Evolutionary conservation across 2,797 vertebrate species (phyloP).

Genomic region (Sarcophilus harrisii): DNA sequence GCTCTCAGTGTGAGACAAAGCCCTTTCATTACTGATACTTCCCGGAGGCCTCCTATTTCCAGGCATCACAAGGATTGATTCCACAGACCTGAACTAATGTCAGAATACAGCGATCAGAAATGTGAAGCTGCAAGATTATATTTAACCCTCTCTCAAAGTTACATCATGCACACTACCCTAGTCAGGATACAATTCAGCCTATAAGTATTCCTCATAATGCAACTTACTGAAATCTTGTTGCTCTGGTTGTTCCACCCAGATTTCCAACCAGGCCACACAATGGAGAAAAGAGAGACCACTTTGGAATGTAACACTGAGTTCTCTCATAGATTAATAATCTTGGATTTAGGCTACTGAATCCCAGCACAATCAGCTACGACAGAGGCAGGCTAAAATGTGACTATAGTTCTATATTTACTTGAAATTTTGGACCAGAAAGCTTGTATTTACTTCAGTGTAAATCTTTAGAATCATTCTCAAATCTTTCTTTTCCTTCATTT

Average conservation of each 20-base stretch:
- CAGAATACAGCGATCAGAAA: constrained; percentile 51
- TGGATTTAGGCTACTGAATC: not conserved
- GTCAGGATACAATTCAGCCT: not conserved
- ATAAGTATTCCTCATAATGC: not conserved
- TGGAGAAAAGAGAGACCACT: not conserved
- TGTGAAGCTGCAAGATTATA: constrained; percentile 22
- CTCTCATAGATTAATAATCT: not conserved
- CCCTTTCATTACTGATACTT: constrained; percentile 67
- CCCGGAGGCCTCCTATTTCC: constrained; percentile 50
- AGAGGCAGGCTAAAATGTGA: not conserved
- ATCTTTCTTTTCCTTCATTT: not conserved
- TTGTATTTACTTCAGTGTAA: not conserved
- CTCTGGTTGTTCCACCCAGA: not conserved
- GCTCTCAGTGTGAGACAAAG: constrained; percentile 24
- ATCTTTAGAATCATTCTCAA: not conserved
- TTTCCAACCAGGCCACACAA: constrained; percentile 13
- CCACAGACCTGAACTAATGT: constrained; percentile 62
- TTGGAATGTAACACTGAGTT: not conserved
- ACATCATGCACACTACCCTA: not conserved
- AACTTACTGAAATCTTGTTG: not conserved
- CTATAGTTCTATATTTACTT: not conserved
- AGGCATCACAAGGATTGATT: constrained; percentile 38
- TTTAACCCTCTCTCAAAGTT: constrained; percentile 47
- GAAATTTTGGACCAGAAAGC: not conserved
- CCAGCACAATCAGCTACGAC: not conserved